These are phyloP conservation scores for Camptogramma bilineatum DNA, from an alignment of 2,888 invertebrate species.

Conservation along the genomic window DNA sequence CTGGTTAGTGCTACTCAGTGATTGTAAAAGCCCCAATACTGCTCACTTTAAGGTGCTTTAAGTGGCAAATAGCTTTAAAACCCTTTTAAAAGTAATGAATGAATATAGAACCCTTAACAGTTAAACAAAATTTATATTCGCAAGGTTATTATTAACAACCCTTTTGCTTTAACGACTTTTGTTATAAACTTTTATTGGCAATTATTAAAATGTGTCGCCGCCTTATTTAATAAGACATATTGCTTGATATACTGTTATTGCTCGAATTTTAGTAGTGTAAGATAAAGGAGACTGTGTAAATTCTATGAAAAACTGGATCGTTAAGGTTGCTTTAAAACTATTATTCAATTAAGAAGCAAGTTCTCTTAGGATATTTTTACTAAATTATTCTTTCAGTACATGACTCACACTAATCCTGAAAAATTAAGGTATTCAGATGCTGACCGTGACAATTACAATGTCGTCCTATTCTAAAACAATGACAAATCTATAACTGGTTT, in stretches of 20 bases:
- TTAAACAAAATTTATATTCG: conserved; percentile 48
- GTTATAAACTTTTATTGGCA: conserved; percentile 66
- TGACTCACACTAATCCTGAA: no score
- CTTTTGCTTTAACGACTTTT: conserved; percentile 56
- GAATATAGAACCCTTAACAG: conserved; percentile 20
- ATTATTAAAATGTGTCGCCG: conserved; percentile 66
- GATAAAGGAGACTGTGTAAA: background rate
- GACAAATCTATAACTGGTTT: no score
- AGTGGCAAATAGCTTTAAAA: no score
- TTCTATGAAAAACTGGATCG: background rate
- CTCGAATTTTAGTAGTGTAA: conserved; percentile 13
- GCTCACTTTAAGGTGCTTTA: no score
- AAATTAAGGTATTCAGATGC: no score
- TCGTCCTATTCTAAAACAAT: no score
- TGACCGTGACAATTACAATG: no score
- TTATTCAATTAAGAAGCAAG: background rate
- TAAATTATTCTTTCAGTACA: no score
- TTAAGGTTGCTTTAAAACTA: background rate
- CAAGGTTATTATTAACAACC: conserved; percentile 48
- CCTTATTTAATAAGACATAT: conserved; percentile 51
- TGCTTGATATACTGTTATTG: conserved; percentile 39
- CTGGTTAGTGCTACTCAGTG: no score
- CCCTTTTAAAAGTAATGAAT: no score
- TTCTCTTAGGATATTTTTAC: no score
- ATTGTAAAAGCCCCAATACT: no score